These are phyloP conservation scores for Drosophila elegans DNA, from an alignment of 1,140 invertebrate genomes.

Conservation along the genomic window DNA sequence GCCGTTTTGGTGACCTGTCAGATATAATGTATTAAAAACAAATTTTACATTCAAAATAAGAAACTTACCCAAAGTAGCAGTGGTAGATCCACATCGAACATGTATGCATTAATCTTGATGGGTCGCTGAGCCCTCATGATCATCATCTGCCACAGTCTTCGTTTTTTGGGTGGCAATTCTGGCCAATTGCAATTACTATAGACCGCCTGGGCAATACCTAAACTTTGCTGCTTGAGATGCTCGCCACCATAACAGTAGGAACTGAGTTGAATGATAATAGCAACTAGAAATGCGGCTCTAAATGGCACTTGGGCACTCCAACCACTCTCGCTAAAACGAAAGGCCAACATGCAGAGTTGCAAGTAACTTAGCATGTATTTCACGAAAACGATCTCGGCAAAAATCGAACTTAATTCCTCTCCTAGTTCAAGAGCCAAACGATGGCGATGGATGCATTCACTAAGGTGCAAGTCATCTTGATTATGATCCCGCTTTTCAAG, in stretches of 20 bases:
- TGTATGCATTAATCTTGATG: slow-evolving; percentile 28
- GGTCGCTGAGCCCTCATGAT: slow-evolving; percentile 51
- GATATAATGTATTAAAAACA: not conserved
- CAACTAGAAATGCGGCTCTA: slow-evolving; percentile 42
- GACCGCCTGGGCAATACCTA: slow-evolving; percentile 10
- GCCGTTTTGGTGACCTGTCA: slow-evolving; percentile 44
- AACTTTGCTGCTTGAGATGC: slow-evolving; percentile 49
- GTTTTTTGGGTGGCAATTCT: slow-evolving; percentile 1
- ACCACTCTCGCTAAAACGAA: slow-evolving; percentile 40
- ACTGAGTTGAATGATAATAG: slow-evolving; percentile 42
- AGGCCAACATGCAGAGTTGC: slow-evolving; percentile 56
- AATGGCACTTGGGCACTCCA: slow-evolving; percentile 50
- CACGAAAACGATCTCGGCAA: slow-evolving; percentile 52
- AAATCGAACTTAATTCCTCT: slow-evolving; percentile 41
- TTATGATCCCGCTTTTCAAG: not conserved
- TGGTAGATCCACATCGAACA: slow-evolving; percentile 56
- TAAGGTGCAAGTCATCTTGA: slow-evolving; percentile 2
- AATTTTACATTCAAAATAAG: too few species aligned
- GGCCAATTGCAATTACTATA: slow-evolving; percentile 46
- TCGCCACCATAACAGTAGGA: slow-evolving; percentile 57
- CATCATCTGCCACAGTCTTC: slow-evolving; percentile 36
- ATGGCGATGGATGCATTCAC: slow-evolving; percentile 31
- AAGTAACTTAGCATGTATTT: slow-evolving; percentile 60
- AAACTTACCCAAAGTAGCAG: slow-evolving; percentile 57
- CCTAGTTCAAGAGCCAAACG: slow-evolving; percentile 42